These are phyloP conservation scores for Porites divaricata DNA, from an alignment of 92 coral and sea anemone species.

Conservation along the genomic window DNA sequence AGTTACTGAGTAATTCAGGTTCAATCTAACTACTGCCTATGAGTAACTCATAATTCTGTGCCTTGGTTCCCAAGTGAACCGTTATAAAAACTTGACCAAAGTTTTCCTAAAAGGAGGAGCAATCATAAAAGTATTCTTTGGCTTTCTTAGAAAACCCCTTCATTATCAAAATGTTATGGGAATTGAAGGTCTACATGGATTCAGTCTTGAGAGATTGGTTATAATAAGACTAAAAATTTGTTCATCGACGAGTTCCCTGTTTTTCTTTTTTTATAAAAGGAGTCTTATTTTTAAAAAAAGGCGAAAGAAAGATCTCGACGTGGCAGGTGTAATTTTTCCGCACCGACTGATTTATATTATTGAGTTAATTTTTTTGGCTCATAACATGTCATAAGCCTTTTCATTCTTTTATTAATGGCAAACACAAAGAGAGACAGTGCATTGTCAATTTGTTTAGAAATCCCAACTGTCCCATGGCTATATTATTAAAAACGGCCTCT, in stretches of 20 bases:
- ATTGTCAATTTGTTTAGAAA: neutral
- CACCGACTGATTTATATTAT: neutral
- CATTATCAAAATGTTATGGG: too few relatives aligned
- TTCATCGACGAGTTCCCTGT: neutral
- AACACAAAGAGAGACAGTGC: conserved; percentile 17
- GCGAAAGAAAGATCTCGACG: neutral
- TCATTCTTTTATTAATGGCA: conserved; percentile 19
- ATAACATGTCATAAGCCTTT: conserved; percentile 4
- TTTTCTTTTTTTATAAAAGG: neutral
- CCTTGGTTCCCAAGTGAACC: too few relatives aligned
- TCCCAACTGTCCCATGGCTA: conserved; percentile 10
- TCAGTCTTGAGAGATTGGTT: too few relatives aligned
- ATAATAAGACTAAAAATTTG: neutral
- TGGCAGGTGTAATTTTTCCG: neutral
- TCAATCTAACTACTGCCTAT: too few relatives aligned
- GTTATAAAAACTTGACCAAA: too few relatives aligned
- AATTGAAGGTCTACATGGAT: too few relatives aligned
- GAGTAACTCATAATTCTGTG: too few relatives aligned
- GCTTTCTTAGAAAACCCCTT: too few relatives aligned
- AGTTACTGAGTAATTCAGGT: too few relatives aligned
- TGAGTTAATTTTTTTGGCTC: neutral
- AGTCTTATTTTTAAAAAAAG: neutral
- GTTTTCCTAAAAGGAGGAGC: too few relatives aligned
- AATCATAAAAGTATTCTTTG: too few relatives aligned
- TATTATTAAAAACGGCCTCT: conserved; percentile 7